Base-by-base conservation (phyloP, 2,113 vertebrate genomes). In the Pelusios castaneus region DNA sequence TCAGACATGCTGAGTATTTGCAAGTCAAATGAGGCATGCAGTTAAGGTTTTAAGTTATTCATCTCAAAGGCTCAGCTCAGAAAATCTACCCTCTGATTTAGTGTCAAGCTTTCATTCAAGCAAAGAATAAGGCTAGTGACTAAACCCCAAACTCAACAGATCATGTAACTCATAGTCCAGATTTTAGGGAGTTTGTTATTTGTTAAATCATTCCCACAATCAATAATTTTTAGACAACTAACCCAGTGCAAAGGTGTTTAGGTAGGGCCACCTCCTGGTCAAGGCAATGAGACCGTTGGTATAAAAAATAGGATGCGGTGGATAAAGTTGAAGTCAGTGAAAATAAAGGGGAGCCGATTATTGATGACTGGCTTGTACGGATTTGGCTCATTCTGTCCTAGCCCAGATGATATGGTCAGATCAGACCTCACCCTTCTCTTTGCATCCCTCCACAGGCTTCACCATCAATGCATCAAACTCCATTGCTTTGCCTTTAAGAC, bases 11-110 rank as follows among this genome's bases (percentile, higher is more conserved):
- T 77, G 67, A 77, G 27, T 45, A 93, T 93, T 81, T 93, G 83
- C 83, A 93, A 86, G 83, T 63, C 87, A 89, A 86, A 93, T 89
- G 58, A 82, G 84, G 47, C 63, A 86, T 79, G 82, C 91, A 89
- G 55, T 92, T 85, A 92, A 85, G 55, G 70, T 58, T 52, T 77
- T 78, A 86, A 82, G 87, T 89, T 82, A 89, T 87, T 82, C 78
- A 86, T 82, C 88, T 82, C 91, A 78, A 76, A 67, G n/a, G 76
- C 58, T 89, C 77, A 34, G 78, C 84, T 82, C 43, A 19, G 82
- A 86, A 89, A 76, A 91, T 49, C 80, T 45, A 92, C 45, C 76
- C 54, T 51, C n/a, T 81, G 83, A 63, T 82, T 51, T 82, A 60
- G 84, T 93, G 34, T 86, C 52, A 82, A 13, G 41, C 79, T 70